Percentiles rank a stretch among this genome's conserved stretches.
phyloP scores from a whole-genome alignment of 2,113 vertebrate genomes.

The Tonatia bakeri region DNA sequence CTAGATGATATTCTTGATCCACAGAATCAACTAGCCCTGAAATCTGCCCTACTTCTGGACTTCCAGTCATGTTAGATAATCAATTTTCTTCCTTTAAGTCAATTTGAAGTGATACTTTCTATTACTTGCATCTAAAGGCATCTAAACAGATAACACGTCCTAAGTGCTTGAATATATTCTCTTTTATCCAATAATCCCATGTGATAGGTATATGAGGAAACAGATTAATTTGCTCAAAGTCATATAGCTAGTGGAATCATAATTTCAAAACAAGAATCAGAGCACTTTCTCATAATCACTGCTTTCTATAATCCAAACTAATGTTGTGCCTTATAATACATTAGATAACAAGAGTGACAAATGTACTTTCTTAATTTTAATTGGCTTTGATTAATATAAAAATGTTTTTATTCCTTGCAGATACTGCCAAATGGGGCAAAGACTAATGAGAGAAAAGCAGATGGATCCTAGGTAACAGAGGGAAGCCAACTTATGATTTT shows the following conservation, averaged over 20 bases:
- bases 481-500: background rate
- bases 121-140: background rate
- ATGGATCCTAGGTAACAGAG: background rate
- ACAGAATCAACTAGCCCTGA: background rate
- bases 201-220: background rate
- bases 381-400: conserved; percentile 32
- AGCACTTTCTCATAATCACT: background rate
- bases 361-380: conserved; percentile 36
- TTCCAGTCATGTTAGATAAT: background rate
- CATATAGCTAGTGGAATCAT: background rate
- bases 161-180: conserved; percentile 16
- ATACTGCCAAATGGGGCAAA: background rate
- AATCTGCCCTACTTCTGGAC: background rate
- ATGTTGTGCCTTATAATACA: conserved; percentile 7
- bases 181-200: background rate
- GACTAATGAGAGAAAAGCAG: background rate
- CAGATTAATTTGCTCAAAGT: background rate
- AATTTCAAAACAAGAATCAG: conserved; percentile 12
- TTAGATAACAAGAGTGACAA: background rate
- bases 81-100: background rate
- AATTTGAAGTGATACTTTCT: conserved; percentile 35
- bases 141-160: background rate
- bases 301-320: conserved; percentile 22
- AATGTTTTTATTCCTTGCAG: background rate
- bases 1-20: background rate